phyloP scores from a whole-genome alignment of 2,888 invertebrate species.

The Hydriomena furcata region DNA sequence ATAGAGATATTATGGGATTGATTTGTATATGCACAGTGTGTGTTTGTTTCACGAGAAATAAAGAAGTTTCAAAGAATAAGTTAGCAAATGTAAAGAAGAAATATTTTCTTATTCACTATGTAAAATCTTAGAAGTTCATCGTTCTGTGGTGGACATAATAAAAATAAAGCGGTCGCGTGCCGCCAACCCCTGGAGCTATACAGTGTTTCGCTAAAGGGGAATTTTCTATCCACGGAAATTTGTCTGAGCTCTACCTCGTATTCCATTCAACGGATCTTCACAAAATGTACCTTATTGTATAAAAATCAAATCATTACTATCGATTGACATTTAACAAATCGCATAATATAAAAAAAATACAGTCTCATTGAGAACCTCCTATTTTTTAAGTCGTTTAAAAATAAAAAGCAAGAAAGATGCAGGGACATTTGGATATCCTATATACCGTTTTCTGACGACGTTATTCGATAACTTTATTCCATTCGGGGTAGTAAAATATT shows the following conservation, averaged over 20 bases:
- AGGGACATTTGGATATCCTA: no score
- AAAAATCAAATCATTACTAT: neutral
- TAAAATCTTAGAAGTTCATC: conserved; percentile 55
- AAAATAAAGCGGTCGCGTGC: conserved; percentile 50
- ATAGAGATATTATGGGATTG: no score
- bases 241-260: no score
- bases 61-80: no score
- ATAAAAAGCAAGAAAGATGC: no score
- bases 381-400: no score
- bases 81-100: neutral
- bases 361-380: no score
- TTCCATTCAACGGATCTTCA: no score
- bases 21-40: no score
- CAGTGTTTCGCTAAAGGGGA: neutral
- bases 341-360: no score
- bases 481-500: conserved; percentile 32
- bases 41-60: no score
- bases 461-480: conserved; percentile 22
- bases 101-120: neutral
- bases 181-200: conserved; percentile 40
- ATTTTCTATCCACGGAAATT: neutral
- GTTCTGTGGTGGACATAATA: conserved; percentile 42
- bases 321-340: no score
- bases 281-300: neutral
- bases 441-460: conserved; percentile 14